Evolutionary conservation across 2,888 invertebrate genomes (phyloP).

Genomic region (Alloscopus bannaensis): DNA sequence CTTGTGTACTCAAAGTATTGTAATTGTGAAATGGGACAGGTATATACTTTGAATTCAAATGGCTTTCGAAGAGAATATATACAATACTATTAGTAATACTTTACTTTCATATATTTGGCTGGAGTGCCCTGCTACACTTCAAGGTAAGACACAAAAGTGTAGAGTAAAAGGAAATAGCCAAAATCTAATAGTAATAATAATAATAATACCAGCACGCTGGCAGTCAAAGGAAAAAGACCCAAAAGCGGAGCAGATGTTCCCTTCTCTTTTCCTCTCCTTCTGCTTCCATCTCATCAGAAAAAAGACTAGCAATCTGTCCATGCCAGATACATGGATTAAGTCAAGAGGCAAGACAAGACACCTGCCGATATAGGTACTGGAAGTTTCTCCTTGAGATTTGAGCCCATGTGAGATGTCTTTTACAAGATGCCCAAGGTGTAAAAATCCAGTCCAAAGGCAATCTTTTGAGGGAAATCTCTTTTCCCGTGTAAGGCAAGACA

Average conservation of each 20-base stretch:
- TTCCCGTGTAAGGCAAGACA: slow-evolving; percentile 25
- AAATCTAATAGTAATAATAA: slow-evolving; percentile 40
- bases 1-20: too few species aligned
- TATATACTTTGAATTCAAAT: too few species aligned
- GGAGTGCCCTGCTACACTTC: too few species aligned
- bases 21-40: too few species aligned
- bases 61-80: too few species aligned
- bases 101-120: too few species aligned
- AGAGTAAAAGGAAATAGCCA: too few species aligned
- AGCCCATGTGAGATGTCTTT: neutral
- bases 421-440: neutral
- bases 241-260: slow-evolving; percentile 33
- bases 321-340: slow-evolving; percentile 35
- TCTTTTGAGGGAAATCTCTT: slow-evolving; percentile 23
- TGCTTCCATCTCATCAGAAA: slow-evolving; percentile 5
- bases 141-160: too few species aligned
- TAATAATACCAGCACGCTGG: slow-evolving; percentile 4
- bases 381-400: neutral
- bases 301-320: neutral
- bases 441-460: neutral
- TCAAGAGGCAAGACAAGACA: slow-evolving; percentile 39
- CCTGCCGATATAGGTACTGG: slow-evolving; percentile 34
- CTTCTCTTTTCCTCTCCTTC: slow-evolving; percentile 15
- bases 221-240: slow-evolving; percentile 11
- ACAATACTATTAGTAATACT: too few species aligned